Percentiles rank a stretch among this genome's conserved stretches.
Evolutionary conservation across 2,797 vertebrate genomes (phyloP).

Genomic region (Sebastes diaconus): DNA sequence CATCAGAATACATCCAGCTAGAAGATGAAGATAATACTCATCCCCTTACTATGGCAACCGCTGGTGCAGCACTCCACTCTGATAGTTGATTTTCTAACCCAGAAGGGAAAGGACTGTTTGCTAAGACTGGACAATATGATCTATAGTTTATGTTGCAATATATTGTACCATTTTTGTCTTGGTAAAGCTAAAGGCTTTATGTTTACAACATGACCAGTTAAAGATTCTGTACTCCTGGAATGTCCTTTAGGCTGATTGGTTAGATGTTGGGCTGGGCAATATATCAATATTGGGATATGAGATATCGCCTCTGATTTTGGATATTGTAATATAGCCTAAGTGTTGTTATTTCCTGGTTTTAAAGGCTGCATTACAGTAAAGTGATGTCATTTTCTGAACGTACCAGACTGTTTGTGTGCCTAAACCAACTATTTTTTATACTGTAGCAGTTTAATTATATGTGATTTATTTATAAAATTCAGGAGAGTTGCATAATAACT

Average conservation of each 20-base stretch:
- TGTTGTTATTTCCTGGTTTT: fast-evolving
- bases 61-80: background rate
- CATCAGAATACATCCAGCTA: background rate
- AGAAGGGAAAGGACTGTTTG: background rate
- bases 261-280: background rate
- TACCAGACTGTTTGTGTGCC: too few relatives aligned
- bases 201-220: background rate
- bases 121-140: background rate
- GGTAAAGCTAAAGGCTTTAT: background rate
- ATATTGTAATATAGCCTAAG: too few relatives aligned
- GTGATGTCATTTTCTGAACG: too few relatives aligned
- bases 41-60: background rate
- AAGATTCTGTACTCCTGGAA: background rate
- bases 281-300: too few relatives aligned
- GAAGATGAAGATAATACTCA: background rate
- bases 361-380: too few relatives aligned
- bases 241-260: background rate
- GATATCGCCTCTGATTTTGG: too few relatives aligned
- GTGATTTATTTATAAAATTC: background rate
- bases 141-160: background rate
- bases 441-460: background rate
- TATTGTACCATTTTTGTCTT: background rate
- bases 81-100: background rate
- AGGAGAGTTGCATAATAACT: background rate
- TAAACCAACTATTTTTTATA: background rate